phyloP scores from a whole-genome alignment of 2,797 vertebrate genomes.

The Craterocephalus amniculus region DNA sequence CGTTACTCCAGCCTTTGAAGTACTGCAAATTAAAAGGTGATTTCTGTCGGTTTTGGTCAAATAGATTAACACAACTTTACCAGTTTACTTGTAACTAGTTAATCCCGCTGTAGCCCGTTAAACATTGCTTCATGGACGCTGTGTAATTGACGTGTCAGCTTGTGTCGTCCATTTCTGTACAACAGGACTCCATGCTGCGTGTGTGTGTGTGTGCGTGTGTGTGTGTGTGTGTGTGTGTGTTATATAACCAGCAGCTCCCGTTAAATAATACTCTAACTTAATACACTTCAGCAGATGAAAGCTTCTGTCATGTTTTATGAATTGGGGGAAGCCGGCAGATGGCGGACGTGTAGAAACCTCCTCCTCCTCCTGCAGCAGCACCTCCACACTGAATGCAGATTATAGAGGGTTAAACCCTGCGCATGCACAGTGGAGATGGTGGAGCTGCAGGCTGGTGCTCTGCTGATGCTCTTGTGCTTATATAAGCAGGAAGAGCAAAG shows the following conservation, averaged over 20 bases:
- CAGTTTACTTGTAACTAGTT: neutral
- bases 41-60: neutral
- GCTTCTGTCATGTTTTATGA: conserved; percentile 53
- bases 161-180: conserved; percentile 18
- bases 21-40: conserved; percentile 14
- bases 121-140: conserved; percentile 4
- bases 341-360: conserved; percentile 52
- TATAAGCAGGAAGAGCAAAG: conserved; percentile 25
- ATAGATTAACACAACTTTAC: neutral
- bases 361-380: neutral
- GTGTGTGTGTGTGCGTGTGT: neutral
- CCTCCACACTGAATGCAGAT: conserved; percentile 44
- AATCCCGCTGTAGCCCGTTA: neutral
- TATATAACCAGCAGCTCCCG: conserved; percentile 49
- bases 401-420: conserved; percentile 43
- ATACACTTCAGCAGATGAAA: conserved; percentile 23
- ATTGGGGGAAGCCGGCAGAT: conserved; percentile 74
- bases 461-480: conserved; percentile 25
- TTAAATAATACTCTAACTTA: conserved; percentile 44
- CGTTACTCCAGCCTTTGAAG: conserved; percentile 27
- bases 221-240: conserved; percentile 14
- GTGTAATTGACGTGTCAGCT: neutral
- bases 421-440: conserved; percentile 6
- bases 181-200: conserved; percentile 7
- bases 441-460: conserved; percentile 27